These are phyloP conservation scores for Sterrhoptilus dennistouni DNA, from an alignment of 2,113 vertebrate genomes.

Conservation along the genomic window DNA sequence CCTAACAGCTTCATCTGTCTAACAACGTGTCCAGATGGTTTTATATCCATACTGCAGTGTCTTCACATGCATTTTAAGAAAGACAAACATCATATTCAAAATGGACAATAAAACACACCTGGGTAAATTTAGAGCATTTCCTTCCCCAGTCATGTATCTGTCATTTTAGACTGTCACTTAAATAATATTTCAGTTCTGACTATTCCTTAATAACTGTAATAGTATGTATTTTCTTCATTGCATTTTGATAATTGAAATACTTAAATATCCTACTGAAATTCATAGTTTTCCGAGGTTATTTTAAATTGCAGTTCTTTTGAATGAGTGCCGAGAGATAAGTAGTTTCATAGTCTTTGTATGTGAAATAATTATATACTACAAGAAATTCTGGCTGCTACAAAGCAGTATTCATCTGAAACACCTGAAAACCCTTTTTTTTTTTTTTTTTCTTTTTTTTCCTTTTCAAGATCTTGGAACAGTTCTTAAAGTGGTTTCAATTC, in stretches of 20 bases:
- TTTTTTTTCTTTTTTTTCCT: neutral
- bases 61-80: slow-evolving; percentile 20
- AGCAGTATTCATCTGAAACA: neutral
- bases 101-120: neutral
- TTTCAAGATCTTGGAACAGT: slow-evolving; percentile 90
- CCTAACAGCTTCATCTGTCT: neutral
- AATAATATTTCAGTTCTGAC: neutral
- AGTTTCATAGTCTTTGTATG: neutral
- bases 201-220: neutral
- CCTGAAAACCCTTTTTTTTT: neutral
- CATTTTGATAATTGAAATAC: neutral
- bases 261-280: neutral
- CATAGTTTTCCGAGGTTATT: neutral
- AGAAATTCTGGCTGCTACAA: neutral
- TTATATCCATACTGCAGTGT: neutral
- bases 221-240: neutral
- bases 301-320: neutral
- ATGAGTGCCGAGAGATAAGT: neutral
- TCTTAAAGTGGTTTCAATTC: slow-evolving; percentile 96
- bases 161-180: neutral
- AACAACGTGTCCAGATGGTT: neutral
- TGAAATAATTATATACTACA: neutral
- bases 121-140: neutral
- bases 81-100: neutral
- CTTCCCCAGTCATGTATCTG: neutral